Conservation (phyloP, 2,888 invertebrate species). For the Bhutanitis thaidina region DNA sequence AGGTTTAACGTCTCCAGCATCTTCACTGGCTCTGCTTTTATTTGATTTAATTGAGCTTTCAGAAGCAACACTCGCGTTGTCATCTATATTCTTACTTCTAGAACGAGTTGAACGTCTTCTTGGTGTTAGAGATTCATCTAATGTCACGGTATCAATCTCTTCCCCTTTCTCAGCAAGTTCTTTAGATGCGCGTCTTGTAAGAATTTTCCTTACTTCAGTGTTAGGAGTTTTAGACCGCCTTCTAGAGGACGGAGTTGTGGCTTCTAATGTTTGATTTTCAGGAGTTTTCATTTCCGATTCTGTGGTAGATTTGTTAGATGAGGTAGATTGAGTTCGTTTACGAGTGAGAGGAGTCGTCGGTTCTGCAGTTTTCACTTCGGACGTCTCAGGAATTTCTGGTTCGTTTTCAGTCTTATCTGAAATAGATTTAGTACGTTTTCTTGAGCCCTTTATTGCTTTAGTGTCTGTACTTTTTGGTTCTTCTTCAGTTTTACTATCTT, state of each 20-base stretch:
- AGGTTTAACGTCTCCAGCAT: constrained; percentile 36
- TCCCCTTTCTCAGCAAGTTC: constrained; percentile 52
- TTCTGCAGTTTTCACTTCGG: constrained; percentile 45
- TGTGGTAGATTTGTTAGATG: constrained; percentile 41
- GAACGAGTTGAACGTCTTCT: constrained; percentile 43
- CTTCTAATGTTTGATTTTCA: constrained; percentile 30
- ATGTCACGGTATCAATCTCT: constrained; percentile 35
- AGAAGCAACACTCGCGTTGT: constrained; percentile 56
- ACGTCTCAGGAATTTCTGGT: not conserved
- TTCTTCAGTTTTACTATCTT: not conserved
- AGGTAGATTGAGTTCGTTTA: constrained; percentile 51
- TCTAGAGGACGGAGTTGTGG: constrained; percentile 31
- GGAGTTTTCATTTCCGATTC: constrained; percentile 41
- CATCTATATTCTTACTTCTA: constrained; percentile 50
- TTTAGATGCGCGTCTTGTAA: constrained; percentile 60
- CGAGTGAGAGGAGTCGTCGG: constrained; percentile 49
- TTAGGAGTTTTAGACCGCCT: constrained; percentile 49
- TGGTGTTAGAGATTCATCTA: constrained; percentile 52
- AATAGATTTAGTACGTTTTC: constrained; percentile 37
- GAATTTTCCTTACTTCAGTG: constrained; percentile 53
- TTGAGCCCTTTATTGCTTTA: constrained; percentile 13
- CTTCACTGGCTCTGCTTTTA: constrained; percentile 44
- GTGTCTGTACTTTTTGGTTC: not conserved
- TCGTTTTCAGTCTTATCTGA: constrained; percentile 29
- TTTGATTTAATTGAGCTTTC: constrained; percentile 50